Conservation (phyloP, 2,797 vertebrate species). For the Lepus oiostolus region DNA sequence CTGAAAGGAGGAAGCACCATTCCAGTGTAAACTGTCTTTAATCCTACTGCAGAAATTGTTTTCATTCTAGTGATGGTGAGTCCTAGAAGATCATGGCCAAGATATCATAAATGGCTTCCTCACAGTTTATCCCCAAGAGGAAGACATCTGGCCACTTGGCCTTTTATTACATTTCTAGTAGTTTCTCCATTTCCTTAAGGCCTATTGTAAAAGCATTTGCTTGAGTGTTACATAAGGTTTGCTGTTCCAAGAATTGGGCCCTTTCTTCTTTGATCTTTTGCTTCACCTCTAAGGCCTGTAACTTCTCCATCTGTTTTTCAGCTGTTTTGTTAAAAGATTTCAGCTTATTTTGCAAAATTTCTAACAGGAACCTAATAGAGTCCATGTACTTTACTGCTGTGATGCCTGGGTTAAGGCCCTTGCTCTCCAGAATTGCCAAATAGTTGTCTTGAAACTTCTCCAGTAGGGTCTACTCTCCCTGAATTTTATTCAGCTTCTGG, state of each 20-base stretch:
- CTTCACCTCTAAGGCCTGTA: constrained; percentile 84
- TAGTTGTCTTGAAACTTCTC: too few relatives aligned
- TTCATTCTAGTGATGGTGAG: constrained; percentile 21
- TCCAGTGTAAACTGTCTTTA: constrained; percentile 23
- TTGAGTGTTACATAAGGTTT: constrained; percentile 74
- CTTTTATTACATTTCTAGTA: constrained; percentile 83
- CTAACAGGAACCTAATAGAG: constrained; percentile 83
- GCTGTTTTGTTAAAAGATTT: constrained; percentile 84
- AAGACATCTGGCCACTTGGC: constrained; percentile 40
- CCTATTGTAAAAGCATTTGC: constrained; percentile 68
- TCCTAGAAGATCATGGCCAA: constrained; percentile 30
- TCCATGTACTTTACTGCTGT: not conserved
- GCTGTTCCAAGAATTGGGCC: constrained; percentile 82
- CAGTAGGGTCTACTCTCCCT: too few relatives aligned
- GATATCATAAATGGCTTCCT: constrained; percentile 54
- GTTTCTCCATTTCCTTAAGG: constrained; percentile 78
- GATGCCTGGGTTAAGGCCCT: not conserved
- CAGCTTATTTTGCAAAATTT: constrained; percentile 85
- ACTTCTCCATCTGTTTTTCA: constrained; percentile 83
- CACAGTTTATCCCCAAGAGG: not conserved
- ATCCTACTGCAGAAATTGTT: constrained; percentile 36
- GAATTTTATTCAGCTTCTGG: too few relatives aligned
- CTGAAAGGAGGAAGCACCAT: not conserved
- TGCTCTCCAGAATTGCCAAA: not conserved
- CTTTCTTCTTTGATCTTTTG: constrained; percentile 84